Evolutionary conservation across 2,797 vertebrate species (phyloP), one percentile per base, ranked within the genome.

Genomic region (Pseudomugil tenellus): DNA sequence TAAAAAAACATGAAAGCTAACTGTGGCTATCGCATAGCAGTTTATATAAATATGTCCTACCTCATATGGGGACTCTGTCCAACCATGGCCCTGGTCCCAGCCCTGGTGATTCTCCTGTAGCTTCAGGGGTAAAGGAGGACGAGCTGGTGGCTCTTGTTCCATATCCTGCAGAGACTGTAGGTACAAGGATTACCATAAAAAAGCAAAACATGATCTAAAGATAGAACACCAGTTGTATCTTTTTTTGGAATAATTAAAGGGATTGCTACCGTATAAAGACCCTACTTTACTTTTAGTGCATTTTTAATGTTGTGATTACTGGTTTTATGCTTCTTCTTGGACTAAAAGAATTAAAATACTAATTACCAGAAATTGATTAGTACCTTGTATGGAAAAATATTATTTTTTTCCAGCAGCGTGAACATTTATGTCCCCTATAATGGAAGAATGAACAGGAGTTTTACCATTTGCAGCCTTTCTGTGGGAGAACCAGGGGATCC

Each of bases 41-140:
- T 26, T 4, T 23, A 53, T 46, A 21, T 34, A 0, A 25, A 29
- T 46, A 51, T 57, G 34, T 66, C 63, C 56, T 57, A 93, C 93
- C 86, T 92, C 91, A 66, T 91, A 88, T n/a, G 79, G 74, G 4
- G 76, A 79, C 51, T 92, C 90, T 32, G 70, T 62, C 80, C 90
- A 92, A 37, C 66, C 79, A 3, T 66, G 77, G 35, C 72, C 52
- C 41, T 39, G 69, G n/a, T 84, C 81, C 67, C 76, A 67, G 59
- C 56, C 75, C 29, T 84, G 81, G 49, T 73, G 77, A 59, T 56
- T 65, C 51, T 84, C 84, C 74, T 89, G 88, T 13, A 94, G 67
- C 67, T 93, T 90, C 81, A 86, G 79, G 52, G 93, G 93, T 81
- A 94, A 85, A 0, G 93, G 92, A 14, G 93, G 93, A 1, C 93